Base-by-base conservation (phyloP, 1,140 invertebrate genomes). In the Sinonovacula constricta region DNA sequence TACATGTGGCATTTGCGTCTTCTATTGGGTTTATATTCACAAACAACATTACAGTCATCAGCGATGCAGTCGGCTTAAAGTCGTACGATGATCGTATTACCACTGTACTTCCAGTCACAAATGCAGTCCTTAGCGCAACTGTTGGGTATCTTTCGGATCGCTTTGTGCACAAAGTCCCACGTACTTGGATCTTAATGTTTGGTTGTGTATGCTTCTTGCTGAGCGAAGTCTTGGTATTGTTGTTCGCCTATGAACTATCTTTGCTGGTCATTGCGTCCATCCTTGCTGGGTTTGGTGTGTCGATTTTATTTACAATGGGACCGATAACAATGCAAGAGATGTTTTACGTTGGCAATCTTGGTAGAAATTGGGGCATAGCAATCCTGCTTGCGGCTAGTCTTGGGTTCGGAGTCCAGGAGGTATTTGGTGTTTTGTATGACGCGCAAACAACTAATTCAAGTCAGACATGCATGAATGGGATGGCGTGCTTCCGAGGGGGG, bases 141-240 rank as follows among this genome's bases (percentile, higher is more conserved):
- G 34, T 84, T 15, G 80, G 83, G 1, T 14, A 71, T 12, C 14
- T 84, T 18, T 82, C 83, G 10, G 83, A 84, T 57, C 14, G 57
- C 14, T 67, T 78, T 3, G 80, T 75, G 26, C 57, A 82, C 31
- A 80, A 57, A 51, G 26, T 85, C 12, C 80, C 82, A 12, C 49
- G 84, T 36, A 51, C 81, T 22, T 51, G 56, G 26, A 78, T 85
- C 30, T 26, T 85, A 10, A 53, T 82, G 14, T 39, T 75, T n/a
- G 69, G 62, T 54, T 62, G 54, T 39, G 26, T 60, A 7, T 74
- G 56, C 3, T 80, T 69, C 28, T 45, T 67, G 0, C 31, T 62
- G 15, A 75, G 60, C 15, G 65, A 69, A 54, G 39, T 75, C 28
- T 31, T 80, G 36, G 68, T 74, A 28, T 26, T 80, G 30, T n/a